Conservation (phyloP, 2,113 vertebrate species). For the Guaruba guarouba region DNA sequence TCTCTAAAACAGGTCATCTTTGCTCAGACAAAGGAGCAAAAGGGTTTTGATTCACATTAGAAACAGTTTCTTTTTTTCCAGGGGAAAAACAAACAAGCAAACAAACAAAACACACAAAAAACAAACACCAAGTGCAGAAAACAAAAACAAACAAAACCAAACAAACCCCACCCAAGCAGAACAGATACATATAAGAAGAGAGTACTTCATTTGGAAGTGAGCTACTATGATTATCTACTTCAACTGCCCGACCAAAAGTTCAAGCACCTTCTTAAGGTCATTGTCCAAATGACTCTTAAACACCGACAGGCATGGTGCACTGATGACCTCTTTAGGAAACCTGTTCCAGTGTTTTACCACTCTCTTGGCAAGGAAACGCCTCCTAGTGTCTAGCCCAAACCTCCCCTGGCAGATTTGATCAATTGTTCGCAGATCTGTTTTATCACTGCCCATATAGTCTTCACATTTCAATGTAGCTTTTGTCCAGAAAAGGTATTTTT, state of each 20-base stretch:
- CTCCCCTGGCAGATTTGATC: neutral
- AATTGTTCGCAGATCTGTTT: neutral
- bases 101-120: neutral
- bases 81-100: neutral
- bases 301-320: neutral
- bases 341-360: neutral
- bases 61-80: neutral
- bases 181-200: neutral
- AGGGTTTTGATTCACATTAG: neutral
- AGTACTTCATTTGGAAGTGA: neutral
- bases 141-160: neutral
- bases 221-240: accelerated
- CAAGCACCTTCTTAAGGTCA: accelerated
- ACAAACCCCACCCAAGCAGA: neutral
- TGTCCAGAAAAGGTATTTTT: neutral
- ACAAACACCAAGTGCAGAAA: neutral
- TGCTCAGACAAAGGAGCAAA: neutral
- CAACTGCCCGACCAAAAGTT: neutral
- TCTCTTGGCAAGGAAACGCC: neutral
- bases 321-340: neutral
- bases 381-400: neutral
- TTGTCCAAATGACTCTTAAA: neutral
- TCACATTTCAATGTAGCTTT: neutral
- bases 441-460: neutral
- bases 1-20: neutral